Evolutionary conservation across 2,888 invertebrate species (phyloP).

Genomic region (Xestia ashworthii): DNA sequence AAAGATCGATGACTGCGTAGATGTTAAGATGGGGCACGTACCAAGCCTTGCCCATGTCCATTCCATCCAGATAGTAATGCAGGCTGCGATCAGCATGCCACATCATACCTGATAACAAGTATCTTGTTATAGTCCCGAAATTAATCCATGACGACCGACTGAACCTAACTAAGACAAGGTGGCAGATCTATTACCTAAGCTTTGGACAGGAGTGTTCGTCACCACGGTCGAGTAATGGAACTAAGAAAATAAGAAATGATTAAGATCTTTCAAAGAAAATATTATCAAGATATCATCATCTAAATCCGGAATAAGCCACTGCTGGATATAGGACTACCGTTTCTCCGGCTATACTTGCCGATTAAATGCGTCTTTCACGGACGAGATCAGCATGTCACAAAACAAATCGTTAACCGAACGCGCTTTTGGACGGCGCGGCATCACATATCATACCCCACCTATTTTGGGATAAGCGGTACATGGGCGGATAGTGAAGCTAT

Average conservation of each 20-base stretch:
- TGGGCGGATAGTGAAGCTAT: neutral
- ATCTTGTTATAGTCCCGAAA: slow-evolving; percentile 16
- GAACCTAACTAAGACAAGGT: neutral
- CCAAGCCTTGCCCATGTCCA: slow-evolving; percentile 96
- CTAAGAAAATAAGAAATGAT: neutral
- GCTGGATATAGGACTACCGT: neutral
- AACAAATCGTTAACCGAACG: neutral
- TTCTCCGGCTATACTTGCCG: neutral
- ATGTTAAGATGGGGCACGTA: slow-evolving; percentile 94
- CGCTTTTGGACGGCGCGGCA: neutral
- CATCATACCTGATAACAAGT: slow-evolving; percentile 92
- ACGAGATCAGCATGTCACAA: neutral
- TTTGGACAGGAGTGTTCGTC: neutral
- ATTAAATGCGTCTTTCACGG: neutral
- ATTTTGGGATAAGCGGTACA: too few species aligned
- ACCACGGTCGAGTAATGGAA: neutral
- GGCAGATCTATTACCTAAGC: neutral
- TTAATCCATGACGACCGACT: neutral
- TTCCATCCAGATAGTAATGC: slow-evolving; percentile 96
- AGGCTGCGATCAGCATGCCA: slow-evolving; percentile 95
- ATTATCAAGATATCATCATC: neutral
- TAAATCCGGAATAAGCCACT: neutral
- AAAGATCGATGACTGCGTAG: slow-evolving; percentile 98
- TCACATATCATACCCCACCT: neutral
- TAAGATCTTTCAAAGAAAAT: neutral